Evolutionary conservation across 2,888 invertebrate species (phyloP).

Genomic region (Serrognathus titanus): DNA sequence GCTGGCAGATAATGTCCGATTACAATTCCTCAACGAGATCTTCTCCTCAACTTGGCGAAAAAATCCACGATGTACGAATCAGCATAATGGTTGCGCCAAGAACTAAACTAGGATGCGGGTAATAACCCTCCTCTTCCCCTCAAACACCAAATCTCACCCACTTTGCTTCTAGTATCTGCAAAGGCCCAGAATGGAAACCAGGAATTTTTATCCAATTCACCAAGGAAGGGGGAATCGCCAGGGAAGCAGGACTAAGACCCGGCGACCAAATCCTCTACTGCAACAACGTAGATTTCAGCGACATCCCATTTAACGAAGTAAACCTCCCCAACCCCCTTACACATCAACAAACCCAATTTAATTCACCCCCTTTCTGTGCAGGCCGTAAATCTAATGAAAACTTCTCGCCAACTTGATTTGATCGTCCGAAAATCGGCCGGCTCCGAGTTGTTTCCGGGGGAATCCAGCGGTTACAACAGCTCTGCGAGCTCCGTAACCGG

Average conservation of each 20-base stretch:
- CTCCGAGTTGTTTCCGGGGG: constrained; percentile 74
- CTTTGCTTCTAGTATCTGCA: constrained; percentile 62
- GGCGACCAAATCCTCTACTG: constrained; percentile 91
- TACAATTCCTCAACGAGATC: constrained; percentile 52
- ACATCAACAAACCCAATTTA: background rate
- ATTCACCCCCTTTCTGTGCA: constrained; percentile 39
- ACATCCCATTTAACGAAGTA: constrained; percentile 78
- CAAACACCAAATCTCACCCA: background rate
- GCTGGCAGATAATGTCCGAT: constrained; percentile 78
- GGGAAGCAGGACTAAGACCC: constrained; percentile 81
- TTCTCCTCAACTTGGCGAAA: constrained; percentile 54
- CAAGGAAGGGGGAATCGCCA: constrained; percentile 82
- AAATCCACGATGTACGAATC: constrained; percentile 66
- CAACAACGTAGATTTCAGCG: constrained; percentile 75
- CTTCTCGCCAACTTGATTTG: constrained; percentile 71
- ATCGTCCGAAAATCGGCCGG: constrained; percentile 75
- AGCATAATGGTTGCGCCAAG: constrained; percentile 78
- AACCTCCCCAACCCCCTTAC: constrained; percentile 20
- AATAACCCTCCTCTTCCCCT: constrained; percentile 22
- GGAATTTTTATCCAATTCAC: constrained; percentile 90
- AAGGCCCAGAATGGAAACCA: constrained; percentile 82
- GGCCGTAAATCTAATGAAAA: constrained; percentile 80
- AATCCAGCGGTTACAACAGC: constrained; percentile 80
- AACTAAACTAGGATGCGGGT: constrained; percentile 83
- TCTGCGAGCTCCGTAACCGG: constrained; percentile 79